Evolutionary conservation across 2,797 vertebrate species (phyloP).

Genomic region (Rhynchotus rufescens): DNA sequence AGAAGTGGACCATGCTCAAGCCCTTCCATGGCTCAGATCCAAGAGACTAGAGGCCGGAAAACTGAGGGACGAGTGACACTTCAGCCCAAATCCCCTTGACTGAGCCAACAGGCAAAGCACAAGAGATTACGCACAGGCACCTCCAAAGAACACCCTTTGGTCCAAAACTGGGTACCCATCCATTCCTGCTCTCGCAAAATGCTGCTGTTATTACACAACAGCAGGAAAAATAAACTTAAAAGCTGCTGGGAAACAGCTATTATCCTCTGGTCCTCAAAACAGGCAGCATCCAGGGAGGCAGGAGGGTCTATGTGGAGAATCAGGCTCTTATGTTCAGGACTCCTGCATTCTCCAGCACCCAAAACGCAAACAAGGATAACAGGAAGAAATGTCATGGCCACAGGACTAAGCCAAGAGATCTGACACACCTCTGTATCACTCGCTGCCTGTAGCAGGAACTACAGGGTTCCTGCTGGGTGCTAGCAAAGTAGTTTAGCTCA

Average conservation of each 20-base stretch:
- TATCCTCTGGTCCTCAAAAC: not conserved
- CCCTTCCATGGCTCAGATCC: not conserved
- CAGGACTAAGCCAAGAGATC: not conserved
- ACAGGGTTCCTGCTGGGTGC: not conserved
- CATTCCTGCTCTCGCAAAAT: not conserved
- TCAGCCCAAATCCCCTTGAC: not conserved
- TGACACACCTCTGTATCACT: not conserved
- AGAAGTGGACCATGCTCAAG: not conserved
- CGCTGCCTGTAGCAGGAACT: too few species aligned
- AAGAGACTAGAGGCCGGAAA: not conserved
- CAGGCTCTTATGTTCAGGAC: not conserved
- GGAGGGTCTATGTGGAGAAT: not conserved
- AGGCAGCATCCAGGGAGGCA: not conserved
- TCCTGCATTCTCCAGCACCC: not conserved
- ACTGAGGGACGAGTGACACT: fast-evolving
- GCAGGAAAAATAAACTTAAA: not conserved
- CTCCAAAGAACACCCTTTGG: not conserved
- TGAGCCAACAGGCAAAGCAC: not conserved
- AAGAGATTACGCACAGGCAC: not conserved
- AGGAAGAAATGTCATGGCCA: not conserved
- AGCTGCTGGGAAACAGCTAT: not conserved
- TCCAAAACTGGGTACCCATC: not conserved
- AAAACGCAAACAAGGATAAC: not conserved
- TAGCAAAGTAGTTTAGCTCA: not conserved
- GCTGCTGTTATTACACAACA: not conserved